Evolutionary conservation across 2,113 vertebrate species (phyloP).

Genomic region (Heterochromis multidens): DNA sequence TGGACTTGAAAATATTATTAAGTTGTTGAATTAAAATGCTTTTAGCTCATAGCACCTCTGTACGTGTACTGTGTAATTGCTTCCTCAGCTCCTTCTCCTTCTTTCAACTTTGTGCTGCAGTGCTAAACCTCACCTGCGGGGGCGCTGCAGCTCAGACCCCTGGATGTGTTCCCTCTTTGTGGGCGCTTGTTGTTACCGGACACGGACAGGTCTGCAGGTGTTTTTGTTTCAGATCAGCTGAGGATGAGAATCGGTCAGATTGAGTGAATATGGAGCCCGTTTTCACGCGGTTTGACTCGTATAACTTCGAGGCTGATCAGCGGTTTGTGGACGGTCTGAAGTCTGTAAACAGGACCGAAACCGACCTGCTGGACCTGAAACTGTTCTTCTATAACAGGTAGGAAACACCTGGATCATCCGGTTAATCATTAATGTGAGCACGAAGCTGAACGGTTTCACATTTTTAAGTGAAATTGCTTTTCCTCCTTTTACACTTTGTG

Average conservation of each 20-base stretch:
- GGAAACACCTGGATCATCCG: neutral
- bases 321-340: constrained; percentile 58
- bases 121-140: neutral
- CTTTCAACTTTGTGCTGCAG: neutral
- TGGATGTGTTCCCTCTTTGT: neutral
- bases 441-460: too few species aligned
- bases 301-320: constrained; percentile 58
- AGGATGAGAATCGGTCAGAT: accelerated
- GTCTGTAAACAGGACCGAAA: neutral
- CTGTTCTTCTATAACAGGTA: constrained; percentile 71
- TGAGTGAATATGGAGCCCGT: constrained; percentile 48
- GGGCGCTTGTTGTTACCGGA: neutral
- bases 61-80: neutral
- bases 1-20: too few species aligned
- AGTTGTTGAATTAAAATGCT: neutral
- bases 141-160: neutral
- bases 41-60: neutral
- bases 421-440: neutral
- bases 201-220: neutral
- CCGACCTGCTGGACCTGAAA: constrained; percentile 52
- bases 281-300: constrained; percentile 64
- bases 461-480: too few species aligned
- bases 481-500: too few species aligned
- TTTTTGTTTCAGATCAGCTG: neutral
- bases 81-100: neutral